Conservation (phyloP, 2,888 invertebrate species). For the Mycogona germanica region DNA sequence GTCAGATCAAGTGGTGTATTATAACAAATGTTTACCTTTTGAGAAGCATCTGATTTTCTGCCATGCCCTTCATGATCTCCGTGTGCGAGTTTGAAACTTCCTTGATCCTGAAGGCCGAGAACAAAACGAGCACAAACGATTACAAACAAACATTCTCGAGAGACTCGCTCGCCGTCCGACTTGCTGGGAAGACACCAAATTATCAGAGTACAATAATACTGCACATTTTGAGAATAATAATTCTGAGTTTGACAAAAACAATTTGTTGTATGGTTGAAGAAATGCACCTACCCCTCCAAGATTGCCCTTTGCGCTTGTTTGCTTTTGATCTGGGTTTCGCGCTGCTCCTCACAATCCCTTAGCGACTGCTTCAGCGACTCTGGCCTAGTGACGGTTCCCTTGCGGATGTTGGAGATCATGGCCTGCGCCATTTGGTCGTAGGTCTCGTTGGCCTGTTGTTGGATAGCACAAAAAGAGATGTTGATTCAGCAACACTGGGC, state of each 20-base stretch:
- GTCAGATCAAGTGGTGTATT: too few relatives aligned
- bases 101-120: not conserved
- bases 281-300: conserved; percentile 5
- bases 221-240: not conserved
- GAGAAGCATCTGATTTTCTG: conserved; percentile 9
- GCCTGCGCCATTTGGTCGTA: conserved; percentile 13
- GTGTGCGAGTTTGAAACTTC: conserved; percentile 11
- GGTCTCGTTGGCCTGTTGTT: conserved; percentile 17
- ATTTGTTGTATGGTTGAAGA: not conserved
- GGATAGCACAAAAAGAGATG: not conserved
- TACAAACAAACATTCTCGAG: not conserved
- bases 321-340: too few relatives aligned
- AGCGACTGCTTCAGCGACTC: conserved; percentile 2
- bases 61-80: conserved; percentile 6
- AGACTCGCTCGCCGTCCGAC: too few relatives aligned
- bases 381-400: not conserved
- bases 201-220: too few relatives aligned
- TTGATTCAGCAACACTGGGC: not conserved
- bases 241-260: not conserved
- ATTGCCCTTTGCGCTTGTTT: not conserved
- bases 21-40: too few relatives aligned
- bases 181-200: too few relatives aligned
- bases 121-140: not conserved
- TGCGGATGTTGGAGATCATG: not conserved
- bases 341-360: too few relatives aligned